Conservation (phyloP, 2,113 vertebrate species). For the Megaceryle torquata region DNA sequence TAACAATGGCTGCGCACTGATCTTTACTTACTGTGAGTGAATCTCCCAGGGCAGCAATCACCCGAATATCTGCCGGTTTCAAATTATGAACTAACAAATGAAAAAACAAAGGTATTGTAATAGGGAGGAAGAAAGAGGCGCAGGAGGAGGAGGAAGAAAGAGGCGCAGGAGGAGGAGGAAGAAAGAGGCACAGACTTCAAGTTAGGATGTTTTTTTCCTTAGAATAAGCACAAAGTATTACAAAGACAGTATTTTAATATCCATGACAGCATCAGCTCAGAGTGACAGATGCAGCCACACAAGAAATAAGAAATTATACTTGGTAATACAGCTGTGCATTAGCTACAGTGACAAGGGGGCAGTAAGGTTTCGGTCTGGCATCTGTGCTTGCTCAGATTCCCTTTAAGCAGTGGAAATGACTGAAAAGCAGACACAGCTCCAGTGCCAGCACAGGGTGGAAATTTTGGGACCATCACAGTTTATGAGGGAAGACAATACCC, state of each 20-base stretch:
- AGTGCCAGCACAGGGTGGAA: not conserved
- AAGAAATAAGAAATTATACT: not conserved
- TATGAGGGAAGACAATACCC: not conserved
- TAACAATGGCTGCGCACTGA: not conserved
- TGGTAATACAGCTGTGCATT: not conserved
- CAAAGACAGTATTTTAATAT: not conserved
- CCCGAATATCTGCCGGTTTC: constrained; percentile 86
- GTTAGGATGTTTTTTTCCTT: not conserved
- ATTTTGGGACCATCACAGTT: not conserved
- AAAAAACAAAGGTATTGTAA: not conserved
- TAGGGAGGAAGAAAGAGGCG: not conserved
- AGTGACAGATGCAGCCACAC: not conserved
- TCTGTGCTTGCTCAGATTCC: not conserved
- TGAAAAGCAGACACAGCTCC: not conserved
- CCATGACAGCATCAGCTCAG: not conserved
- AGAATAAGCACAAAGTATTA: not conserved
- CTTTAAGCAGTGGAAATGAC: not conserved
- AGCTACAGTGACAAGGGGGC: not conserved
- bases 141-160: not conserved
- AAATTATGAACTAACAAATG: constrained; percentile 84
- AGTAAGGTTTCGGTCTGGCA: not conserved
- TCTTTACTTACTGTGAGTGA: constrained; percentile 87
- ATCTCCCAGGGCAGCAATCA: constrained; percentile 90
- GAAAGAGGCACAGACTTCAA: not conserved
- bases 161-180: not conserved